Conservation (phyloP, 2,888 invertebrate species). For the Tiliacea citrago region DNA sequence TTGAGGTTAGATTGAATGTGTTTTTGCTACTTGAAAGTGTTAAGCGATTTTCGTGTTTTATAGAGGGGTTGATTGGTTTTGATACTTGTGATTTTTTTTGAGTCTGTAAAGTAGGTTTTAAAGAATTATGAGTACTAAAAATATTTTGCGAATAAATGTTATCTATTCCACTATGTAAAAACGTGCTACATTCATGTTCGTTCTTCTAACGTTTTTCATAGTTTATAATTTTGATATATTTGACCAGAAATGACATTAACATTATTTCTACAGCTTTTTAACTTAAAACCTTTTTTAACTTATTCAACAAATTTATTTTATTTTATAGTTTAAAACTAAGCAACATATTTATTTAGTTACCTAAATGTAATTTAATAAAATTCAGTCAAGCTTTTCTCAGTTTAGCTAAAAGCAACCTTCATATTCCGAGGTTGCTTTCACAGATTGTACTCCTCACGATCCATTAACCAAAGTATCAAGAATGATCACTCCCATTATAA, state of each 20-base stretch:
- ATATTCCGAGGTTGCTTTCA: constrained; percentile 6
- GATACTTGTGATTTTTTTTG: constrained; percentile 63
- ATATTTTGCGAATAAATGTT: not conserved
- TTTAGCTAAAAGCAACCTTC: not conserved
- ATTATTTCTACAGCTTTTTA: not conserved
- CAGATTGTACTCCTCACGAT: constrained; percentile 34
- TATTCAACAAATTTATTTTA: too few species aligned
- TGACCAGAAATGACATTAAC: not conserved
- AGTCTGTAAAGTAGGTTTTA: not conserved
- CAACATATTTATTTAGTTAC: not conserved
- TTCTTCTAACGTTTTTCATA: not conserved
- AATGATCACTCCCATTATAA: constrained; percentile 59
- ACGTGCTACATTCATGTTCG: too few species aligned
- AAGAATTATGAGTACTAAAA: too few species aligned
- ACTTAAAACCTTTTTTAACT: rapidly evolving
- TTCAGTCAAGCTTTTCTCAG: not conserved
- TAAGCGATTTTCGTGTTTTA: constrained; percentile 70
- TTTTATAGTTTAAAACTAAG: not conserved
- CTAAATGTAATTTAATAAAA: not conserved
- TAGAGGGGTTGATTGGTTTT: constrained; percentile 59
- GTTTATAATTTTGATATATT: not conserved
- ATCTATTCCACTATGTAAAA: not conserved
- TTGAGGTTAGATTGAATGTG: constrained; percentile 58
- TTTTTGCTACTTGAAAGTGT: constrained; percentile 69
- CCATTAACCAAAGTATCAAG: constrained; percentile 73